Evolutionary conservation across 1,140 invertebrate genomes (phyloP).

Genomic region (Cydia strobilella): DNA sequence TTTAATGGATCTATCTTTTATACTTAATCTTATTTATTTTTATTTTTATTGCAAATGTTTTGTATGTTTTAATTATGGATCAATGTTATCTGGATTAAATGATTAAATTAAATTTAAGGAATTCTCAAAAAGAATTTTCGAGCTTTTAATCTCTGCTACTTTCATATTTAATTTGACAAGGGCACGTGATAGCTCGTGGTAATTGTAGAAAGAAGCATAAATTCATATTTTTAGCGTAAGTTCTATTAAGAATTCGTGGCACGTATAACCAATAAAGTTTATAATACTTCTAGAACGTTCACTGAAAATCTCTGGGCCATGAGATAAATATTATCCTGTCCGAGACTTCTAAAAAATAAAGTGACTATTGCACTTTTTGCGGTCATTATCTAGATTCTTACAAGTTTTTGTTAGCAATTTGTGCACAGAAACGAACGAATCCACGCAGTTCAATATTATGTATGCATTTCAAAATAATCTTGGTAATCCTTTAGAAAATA

Average conservation of each 20-base stretch:
- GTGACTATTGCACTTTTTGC: conserved; percentile 2
- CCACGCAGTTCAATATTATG: neutral
- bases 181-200: conserved; percentile 1
- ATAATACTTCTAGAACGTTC: conserved; percentile 25
- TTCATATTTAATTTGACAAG: conserved; percentile 29
- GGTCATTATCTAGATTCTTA: conserved; percentile 9
- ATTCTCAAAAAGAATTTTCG: neutral
- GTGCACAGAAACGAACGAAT: neutral
- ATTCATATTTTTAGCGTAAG: conserved; percentile 18
- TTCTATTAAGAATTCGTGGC: conserved; percentile 21
- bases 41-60: too few species aligned
- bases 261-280: conserved; percentile 20
- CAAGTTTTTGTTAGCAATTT: neutral
- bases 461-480: too few species aligned
- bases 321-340: conserved; percentile 1
- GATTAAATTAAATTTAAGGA: too few species aligned
- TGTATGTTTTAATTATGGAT: too few species aligned
- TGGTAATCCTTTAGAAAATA: too few species aligned
- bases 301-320: conserved; percentile 24
- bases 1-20: too few species aligned
- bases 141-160: conserved; percentile 22
- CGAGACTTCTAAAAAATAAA: neutral
- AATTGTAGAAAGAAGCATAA: conserved; percentile 15
- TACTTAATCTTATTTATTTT: too few species aligned
- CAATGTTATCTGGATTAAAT: too few species aligned